A percentile compares a stretch with the other conserved stretches of the same genome.
Conservation (phyloP, 92 coral and sea anemone species). For the Phenganax subtilis region DNA sequence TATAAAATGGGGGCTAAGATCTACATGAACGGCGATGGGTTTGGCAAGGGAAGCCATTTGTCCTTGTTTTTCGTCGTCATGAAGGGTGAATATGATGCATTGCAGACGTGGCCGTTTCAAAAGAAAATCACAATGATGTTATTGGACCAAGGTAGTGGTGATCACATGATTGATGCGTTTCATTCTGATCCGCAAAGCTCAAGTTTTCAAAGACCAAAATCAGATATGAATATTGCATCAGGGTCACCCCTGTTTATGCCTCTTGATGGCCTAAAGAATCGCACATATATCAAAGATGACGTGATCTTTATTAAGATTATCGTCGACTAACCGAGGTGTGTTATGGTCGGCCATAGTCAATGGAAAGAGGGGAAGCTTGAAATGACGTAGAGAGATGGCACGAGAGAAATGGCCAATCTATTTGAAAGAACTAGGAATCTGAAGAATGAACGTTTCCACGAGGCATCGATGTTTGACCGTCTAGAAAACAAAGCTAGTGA, state of each 20-base stretch:
- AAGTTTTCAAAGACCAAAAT: slow-evolving; percentile 23
- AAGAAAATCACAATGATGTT: slow-evolving; percentile 41
- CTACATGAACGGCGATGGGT: slow-evolving; percentile 22
- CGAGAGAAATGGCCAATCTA: too few species aligned
- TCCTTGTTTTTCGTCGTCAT: slow-evolving; percentile 29
- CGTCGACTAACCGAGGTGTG: slow-evolving; percentile 24
- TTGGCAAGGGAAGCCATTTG: slow-evolving; percentile 16
- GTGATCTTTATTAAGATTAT: slow-evolving; percentile 45
- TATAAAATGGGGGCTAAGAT: slow-evolving; percentile 20
- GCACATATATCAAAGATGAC: slow-evolving; percentile 47
- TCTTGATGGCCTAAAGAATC: slow-evolving; percentile 11
- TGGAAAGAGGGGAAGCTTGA: not conserved
- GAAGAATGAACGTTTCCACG: too few species aligned
- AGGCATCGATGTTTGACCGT: too few species aligned
- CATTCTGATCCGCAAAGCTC: slow-evolving; percentile 32
- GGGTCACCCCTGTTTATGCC: slow-evolving; percentile 34
- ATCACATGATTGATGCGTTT: slow-evolving; percentile 41
- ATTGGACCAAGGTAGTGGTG: slow-evolving; percentile 28
- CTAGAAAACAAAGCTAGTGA: too few species aligned
- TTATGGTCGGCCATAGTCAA: not conserved
- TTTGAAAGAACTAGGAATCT: too few species aligned
- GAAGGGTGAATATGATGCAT: slow-evolving; percentile 36
- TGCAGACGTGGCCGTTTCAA: slow-evolving; percentile 38
- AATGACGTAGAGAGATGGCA: too few species aligned
- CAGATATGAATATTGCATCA: slow-evolving; percentile 31